Evolutionary conservation across 2,888 invertebrate species (phyloP).

Genomic region (Acanthosepion esculentum): DNA sequence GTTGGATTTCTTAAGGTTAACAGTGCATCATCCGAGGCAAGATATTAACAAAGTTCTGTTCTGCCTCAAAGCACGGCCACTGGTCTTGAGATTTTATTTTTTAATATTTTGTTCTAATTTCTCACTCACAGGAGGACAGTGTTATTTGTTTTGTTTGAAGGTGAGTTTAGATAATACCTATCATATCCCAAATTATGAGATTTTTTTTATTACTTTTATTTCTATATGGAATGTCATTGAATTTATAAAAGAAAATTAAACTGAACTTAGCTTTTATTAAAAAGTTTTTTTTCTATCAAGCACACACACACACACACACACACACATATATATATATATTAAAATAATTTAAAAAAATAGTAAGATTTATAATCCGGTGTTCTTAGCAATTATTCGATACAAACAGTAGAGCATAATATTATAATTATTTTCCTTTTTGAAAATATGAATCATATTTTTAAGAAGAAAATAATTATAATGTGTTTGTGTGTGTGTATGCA

Average conservation of each 20-base stretch:
- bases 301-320: too few relatives aligned
- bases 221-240: neutral
- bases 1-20: neutral
- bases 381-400: too few relatives aligned
- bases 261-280: too few relatives aligned
- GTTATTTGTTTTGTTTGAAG: neutral
- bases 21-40: neutral
- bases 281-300: too few relatives aligned
- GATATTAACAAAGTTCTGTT: neutral
- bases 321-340: too few relatives aligned
- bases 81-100: neutral
- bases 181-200: neutral
- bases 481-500: too few relatives aligned
- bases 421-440: too few relatives aligned
- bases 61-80: neutral
- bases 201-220: neutral
- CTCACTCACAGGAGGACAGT: neutral
- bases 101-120: neutral
- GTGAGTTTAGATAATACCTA: neutral
- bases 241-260: too few relatives aligned
- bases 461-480: neutral
- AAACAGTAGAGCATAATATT: too few relatives aligned
- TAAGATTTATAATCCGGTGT: too few relatives aligned
- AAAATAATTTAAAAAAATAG: too few relatives aligned
- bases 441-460: too few relatives aligned